phyloP scores from a whole-genome alignment of 2,113 vertebrate genomes.

The Neolamprologus modestus region DNA sequence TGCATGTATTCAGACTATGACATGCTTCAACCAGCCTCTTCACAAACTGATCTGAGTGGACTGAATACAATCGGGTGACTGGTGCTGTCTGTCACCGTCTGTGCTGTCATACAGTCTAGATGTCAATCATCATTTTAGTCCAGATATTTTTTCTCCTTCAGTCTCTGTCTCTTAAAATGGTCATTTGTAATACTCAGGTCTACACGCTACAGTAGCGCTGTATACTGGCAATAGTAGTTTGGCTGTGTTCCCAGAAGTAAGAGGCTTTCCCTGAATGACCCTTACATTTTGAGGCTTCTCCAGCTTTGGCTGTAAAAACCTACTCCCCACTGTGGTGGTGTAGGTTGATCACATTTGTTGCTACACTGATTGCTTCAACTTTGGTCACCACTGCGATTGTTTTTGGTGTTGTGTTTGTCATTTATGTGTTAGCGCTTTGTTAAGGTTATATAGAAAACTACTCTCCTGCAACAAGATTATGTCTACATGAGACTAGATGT shows the following conservation, averaged over 20 bases:
- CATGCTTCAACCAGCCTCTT: background rate
- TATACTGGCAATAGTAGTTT: background rate
- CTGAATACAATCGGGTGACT: slow-evolving; percentile 10
- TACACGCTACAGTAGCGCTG: background rate
- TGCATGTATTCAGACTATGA: background rate
- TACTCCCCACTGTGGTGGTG: background rate
- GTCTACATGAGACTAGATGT: background rate
- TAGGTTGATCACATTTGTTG: background rate
- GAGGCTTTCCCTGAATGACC: slow-evolving; percentile 27
- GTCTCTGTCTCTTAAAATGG: background rate
- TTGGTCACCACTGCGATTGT: background rate
- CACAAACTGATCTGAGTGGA: slow-evolving; percentile 5
- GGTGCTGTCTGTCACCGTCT: slow-evolving; percentile 11
- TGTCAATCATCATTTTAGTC: background rate
- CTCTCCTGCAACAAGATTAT: slow-evolving; percentile 33
- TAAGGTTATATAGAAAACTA: background rate
- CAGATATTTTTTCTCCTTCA: background rate
- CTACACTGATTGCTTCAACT: background rate
- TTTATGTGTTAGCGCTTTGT: background rate
- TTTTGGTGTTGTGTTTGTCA: background rate
- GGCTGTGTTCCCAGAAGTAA: slow-evolving; percentile 31
- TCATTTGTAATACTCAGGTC: background rate
- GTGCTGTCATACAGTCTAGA: background rate
- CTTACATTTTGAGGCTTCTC: background rate
- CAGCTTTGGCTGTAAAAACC: background rate